Conservation (phyloP, 2,797 vertebrate species). For the Clarias fuscus region DNA sequence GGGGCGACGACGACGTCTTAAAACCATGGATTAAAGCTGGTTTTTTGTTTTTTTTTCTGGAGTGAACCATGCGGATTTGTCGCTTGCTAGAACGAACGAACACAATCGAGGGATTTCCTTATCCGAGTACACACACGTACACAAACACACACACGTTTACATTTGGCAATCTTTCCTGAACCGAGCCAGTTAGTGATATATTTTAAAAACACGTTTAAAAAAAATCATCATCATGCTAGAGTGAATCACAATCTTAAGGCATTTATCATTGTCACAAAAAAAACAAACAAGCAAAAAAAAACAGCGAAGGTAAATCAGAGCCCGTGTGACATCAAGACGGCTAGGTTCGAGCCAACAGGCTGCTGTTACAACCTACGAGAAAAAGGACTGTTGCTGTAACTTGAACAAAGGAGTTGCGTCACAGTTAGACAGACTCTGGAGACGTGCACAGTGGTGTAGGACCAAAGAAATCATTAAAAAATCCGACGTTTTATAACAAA, state of each 20-base stretch:
- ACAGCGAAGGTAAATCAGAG: background rate
- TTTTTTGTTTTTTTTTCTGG: background rate
- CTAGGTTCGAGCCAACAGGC: background rate
- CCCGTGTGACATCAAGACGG: background rate
- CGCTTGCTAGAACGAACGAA: background rate
- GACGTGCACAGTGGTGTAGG: background rate
- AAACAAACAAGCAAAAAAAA: background rate
- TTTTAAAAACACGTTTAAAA: background rate
- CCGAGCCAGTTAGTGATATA: background rate
- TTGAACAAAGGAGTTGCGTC: background rate
- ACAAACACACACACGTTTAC: background rate
- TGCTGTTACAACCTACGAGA: background rate
- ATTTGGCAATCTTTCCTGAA: background rate
- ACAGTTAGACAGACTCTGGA: background rate
- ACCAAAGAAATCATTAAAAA: background rate
- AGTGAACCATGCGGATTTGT: background rate
- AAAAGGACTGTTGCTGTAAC: background rate
- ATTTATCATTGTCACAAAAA: background rate
- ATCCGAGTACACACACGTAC: background rate
- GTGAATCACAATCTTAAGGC: background rate
- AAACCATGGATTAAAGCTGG: no score
- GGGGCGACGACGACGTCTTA: background rate
- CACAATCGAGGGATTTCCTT: background rate
- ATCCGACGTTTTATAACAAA: slow-evolving; percentile 41
- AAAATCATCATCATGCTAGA: background rate